phyloP scores from a whole-genome alignment of 2,888 invertebrate species.

The Notodonta dromedarius region DNA sequence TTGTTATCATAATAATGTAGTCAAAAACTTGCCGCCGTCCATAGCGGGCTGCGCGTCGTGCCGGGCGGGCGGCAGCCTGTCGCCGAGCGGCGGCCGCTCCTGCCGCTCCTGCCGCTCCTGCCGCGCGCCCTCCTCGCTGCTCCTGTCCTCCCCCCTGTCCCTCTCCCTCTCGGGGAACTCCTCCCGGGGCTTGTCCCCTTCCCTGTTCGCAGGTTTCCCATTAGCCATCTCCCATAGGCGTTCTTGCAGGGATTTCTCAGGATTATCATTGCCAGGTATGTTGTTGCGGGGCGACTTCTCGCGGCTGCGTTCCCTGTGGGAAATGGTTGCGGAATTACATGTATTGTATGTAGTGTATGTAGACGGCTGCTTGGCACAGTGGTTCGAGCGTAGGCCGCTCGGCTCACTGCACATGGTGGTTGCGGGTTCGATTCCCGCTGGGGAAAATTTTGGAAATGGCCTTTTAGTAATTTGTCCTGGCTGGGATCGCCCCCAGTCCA shows the following conservation, averaged over 20 bases:
- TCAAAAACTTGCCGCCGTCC: conserved; percentile 26
- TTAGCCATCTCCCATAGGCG: conserved; percentile 82
- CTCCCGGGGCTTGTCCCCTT: conserved; percentile 29
- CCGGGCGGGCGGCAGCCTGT: conserved; percentile 27
- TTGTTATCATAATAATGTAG: too few species aligned
- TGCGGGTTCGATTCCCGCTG: too few species aligned
- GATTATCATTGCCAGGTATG: conserved; percentile 51
- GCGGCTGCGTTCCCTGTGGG: conserved; percentile 60
- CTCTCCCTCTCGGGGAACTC: conserved; percentile 26
- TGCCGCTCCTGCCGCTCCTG: conserved; percentile 19
- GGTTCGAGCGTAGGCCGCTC: too few species aligned
- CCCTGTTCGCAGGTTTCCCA: conserved; percentile 54
- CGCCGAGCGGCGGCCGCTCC: conserved; percentile 29
- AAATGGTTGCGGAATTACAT: conserved; percentile 7
- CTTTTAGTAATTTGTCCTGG: too few species aligned
- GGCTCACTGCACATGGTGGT: too few species aligned
- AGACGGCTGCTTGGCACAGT: too few species aligned
- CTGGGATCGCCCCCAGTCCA: too few species aligned
- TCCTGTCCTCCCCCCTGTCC: conserved; percentile 15
- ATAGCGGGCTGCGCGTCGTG: conserved; percentile 27
- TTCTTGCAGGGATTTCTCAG: conserved; percentile 77
- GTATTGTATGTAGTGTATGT: too few species aligned
- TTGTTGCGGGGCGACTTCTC: conserved; percentile 65
- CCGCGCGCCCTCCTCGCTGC: conserved; percentile 17
- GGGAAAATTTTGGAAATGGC: too few species aligned